Evolutionary conservation across 2,888 invertebrate species (phyloP), one percentile per base, ranked within the genome.

Genomic region (Ashinkailepas kermadecensis): DNA sequence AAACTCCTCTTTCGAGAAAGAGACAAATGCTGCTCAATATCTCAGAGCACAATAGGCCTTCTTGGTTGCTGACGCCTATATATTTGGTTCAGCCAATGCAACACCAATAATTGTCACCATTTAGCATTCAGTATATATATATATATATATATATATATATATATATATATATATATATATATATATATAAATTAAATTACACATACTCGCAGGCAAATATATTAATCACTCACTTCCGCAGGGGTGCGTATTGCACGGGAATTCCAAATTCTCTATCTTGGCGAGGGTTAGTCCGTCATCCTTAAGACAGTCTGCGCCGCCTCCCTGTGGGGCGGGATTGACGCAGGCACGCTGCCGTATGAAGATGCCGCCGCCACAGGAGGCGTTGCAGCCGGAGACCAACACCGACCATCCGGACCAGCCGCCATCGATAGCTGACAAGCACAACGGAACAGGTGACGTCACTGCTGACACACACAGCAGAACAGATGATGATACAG

Each of bases 331-430:
- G 12, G 81, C 74, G 11, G 86, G 86, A 81, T 85, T 85, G 23
- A 84, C 84, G 82, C 86, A 86, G 0, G 85, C 84, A 54, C 86
- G 82, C 18, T 84, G 83, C 58, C 82, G 82, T 18, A 70, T 82
- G 78, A 81, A 81, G 4, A 80, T 70, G 0, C 86, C 86, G 23
- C 85, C 85, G n/a, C 85, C 85, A 80, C 86, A 86, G 10, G 84
- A 82, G 39, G 82, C 83, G n/a, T 83, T 83, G 80, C 86, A 86
- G 0, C 78, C 81, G 15, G 84, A 82, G 12, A 81, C 80, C 3
- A 85, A 81, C 78, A 82, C 81, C 11, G 86, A 85, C 86, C 86
- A 86, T 1, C 82, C 82, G 11, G 84, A 85, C 86, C 86, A 86
- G 15, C 83, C 83, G 7, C 86, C 86, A 81, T 86, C 84, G 3